These are phyloP conservation scores for Gallinago jamesoni DNA, from an alignment of 2,113 vertebrate genomes.

Conservation along the genomic window DNA sequence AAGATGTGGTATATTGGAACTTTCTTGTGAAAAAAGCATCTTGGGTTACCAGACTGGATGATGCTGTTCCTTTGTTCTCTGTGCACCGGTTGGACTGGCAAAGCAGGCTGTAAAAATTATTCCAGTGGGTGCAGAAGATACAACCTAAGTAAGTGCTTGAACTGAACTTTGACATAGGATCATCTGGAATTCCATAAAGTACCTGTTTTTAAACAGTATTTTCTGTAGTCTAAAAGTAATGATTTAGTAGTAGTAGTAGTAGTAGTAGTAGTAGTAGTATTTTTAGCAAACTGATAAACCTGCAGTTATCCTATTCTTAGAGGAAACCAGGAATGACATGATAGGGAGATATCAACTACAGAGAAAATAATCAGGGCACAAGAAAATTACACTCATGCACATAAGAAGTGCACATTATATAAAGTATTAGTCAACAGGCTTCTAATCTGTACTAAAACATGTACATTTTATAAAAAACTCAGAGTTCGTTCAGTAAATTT, in stretches of 20 bases:
- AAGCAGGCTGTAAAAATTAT: not conserved
- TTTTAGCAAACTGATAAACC: not conserved
- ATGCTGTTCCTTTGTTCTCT: not conserved
- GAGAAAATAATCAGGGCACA: not conserved
- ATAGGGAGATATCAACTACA: accelerated
- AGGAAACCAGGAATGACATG: not conserved
- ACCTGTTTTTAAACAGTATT: not conserved
- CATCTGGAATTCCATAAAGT: not conserved
- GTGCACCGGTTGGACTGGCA: not conserved
- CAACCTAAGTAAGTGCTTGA: not conserved
- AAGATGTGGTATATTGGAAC: not conserved
- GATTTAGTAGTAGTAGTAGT: not conserved
- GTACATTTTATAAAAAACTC: not conserved
- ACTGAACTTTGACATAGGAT: not conserved
- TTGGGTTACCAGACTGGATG: not conserved
- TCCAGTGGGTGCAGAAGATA: not conserved
- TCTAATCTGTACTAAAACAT: not conserved
- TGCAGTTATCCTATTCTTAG: not conserved
- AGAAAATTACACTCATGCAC: not conserved
- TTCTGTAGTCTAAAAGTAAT: not conserved
- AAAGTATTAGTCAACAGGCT: not conserved
- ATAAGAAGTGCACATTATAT: accelerated
- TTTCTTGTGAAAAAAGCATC: not conserved
- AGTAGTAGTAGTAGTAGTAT: too few relatives aligned
- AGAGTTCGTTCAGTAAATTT: not conserved